Evolutionary conservation across 2,797 vertebrate genomes (phyloP), one percentile per base, ranked within the genome.

Genomic region (Setipinna tenuifilis): DNA sequence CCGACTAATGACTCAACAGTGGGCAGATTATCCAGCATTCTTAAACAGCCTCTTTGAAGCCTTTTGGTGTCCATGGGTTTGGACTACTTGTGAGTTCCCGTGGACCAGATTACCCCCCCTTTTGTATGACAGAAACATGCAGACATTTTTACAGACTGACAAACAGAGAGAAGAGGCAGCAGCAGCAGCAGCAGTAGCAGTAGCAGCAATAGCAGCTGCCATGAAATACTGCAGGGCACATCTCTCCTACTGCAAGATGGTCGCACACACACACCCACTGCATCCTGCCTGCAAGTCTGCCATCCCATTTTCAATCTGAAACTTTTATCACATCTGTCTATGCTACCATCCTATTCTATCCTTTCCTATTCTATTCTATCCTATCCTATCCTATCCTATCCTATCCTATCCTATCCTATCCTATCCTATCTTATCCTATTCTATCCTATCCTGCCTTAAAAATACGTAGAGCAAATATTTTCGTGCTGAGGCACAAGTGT

Each of bases 11-110:
- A 19, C 35, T 75, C 68, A 41, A 41, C 17, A 19, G 68, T 17
- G 65, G 65, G 28, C 65, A 68, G 68, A 75, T 75, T 75, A 75
- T 17, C 31, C 31, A 6, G 14, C 68, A 75, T 75, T 75, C 68
- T 75, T 12, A 31, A 28, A 75, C 65, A 1, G 25, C 12, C 23
- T 41, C 14, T 75, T 75, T 41, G 31, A 75, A 41, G 31, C 28
- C 68, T 75, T 75, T 35, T 75, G 65, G 65, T 16, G 65, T 31
- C 25, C 28, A 71, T 2, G 25, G 14, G 65, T 54, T 16, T 25
- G 25, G 12, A 31, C 25, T 12, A 31, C 25, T 11, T 68, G 25
- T 16, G 25, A 68, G 65, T 68, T 68, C 65, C 65, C 23, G 65
- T 31, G 65, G 65, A 31, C 11, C 11, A 11, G 25, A 68, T 68